Evolutionary conservation across 1,140 invertebrate genomes (phyloP), one percentile per base, ranked within the genome.

Genomic region (Leguminivora glycinivorella): DNA sequence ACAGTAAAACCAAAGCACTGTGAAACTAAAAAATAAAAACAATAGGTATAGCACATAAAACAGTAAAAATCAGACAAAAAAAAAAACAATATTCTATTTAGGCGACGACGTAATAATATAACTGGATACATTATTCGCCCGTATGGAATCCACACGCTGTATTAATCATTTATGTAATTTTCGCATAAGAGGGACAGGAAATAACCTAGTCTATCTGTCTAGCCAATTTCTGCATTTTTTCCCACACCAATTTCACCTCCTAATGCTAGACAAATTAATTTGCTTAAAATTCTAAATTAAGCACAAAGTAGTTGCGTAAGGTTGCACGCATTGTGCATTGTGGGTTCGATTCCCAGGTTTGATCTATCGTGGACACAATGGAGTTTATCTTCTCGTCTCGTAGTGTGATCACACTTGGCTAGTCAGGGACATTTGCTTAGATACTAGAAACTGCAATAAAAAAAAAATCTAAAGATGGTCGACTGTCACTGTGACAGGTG

Each of bases 291-390:
- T 52, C 5, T 52, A 52, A 52, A 52, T 22, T 22, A 52, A 52
- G 5, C 17, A 52, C 47, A 52, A 9, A 52, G 47, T 43, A 38
- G 4, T 52, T 52, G 47, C 47, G 47, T 52, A 52, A 52, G 47
- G 19, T 52, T 52, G 47, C 47, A 52, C 47, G 47, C 47, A 52
- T 52, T 52, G 47, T 52, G 17, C 47, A 52, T 52, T 52, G 47
- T 52, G 47, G 47, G 47, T 52, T 52, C 47, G 47, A 52, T 52
- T 52, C 47, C 47, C 47, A 52, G 47, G 47, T 52, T 52, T 52
- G 47, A 52, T 52, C 47, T 52, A 52, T 52, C 47, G 40, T 43
- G 40, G 40, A n/a, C 47, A 52, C 47, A 52, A 52, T 52, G 47
- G 47, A 5, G 47, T 52, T 43, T 52, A 52, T 52, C 47, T 52